Percentiles rank a stretch among this genome's conserved stretches.
Evolutionary conservation across 2,797 vertebrate genomes (phyloP).

Genomic region (Nannoperca obscura): DNA sequence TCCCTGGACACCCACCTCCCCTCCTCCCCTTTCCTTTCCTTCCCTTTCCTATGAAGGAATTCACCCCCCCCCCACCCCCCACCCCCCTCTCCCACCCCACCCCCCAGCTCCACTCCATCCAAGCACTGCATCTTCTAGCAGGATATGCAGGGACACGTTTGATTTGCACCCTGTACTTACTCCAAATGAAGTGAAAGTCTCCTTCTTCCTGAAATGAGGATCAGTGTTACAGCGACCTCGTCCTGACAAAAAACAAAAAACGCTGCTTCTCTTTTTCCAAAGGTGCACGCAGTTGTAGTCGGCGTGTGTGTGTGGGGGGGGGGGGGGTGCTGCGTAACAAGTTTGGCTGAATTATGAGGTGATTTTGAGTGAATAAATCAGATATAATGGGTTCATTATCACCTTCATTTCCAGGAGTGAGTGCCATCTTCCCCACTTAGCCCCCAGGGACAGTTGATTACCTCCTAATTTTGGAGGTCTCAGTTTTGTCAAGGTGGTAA

Average conservation of each 20-base stretch:
- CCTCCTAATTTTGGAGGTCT: slow-evolving; percentile 67
- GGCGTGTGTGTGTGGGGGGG: too few relatives aligned
- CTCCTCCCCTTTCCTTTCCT: neutral
- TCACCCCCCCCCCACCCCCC: slow-evolving; percentile 23
- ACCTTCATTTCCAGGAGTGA: slow-evolving; percentile 56
- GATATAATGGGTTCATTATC: slow-evolving; percentile 69
- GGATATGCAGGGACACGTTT: slow-evolving; percentile 77
- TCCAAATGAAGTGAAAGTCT: slow-evolving; percentile 73
- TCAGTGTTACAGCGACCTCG: slow-evolving; percentile 35
- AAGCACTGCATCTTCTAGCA: slow-evolving; percentile 51
- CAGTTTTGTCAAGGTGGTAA: slow-evolving; percentile 70
- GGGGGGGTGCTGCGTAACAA: neutral
- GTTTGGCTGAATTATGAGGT: slow-evolving; percentile 37
- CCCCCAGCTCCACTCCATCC: slow-evolving; percentile 43
- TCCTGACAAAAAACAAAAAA: slow-evolving; percentile 20
- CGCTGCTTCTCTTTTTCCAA: neutral
- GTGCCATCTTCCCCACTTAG: slow-evolving; percentile 49
- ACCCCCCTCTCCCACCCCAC: neutral
- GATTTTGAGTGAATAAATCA: slow-evolving; percentile 61
- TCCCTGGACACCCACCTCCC: slow-evolving; percentile 37
- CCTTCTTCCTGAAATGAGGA: slow-evolving; percentile 18
- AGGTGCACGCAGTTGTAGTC: slow-evolving; percentile 13
- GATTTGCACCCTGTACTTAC: slow-evolving; percentile 63
- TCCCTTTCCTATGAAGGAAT: slow-evolving; percentile 60
- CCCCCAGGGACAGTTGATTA: slow-evolving; percentile 66